A percentile compares a stretch with the other conserved stretches of the same genome.
These are phyloP conservation scores for Lycorma delicatula DNA, from an alignment of 1,140 invertebrate genomes.

Conservation along the genomic window DNA sequence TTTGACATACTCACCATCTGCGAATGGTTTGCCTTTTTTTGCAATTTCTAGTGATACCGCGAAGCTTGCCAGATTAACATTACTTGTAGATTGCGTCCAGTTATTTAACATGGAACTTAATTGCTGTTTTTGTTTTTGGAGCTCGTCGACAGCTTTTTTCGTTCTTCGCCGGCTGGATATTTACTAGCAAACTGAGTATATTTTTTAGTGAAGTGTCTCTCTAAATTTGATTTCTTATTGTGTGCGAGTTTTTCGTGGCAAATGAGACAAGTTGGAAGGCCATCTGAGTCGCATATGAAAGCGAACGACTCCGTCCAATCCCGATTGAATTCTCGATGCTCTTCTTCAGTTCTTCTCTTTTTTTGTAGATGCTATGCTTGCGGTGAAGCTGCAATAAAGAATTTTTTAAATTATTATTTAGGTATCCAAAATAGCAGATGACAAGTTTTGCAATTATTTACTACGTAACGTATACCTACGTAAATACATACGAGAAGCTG, in stretches of 20 bases:
- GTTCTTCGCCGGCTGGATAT: slow-evolving; percentile 27
- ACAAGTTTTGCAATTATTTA: slow-evolving; percentile 3
- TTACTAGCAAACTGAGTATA: slow-evolving; percentile 14
- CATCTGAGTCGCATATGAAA: slow-evolving; percentile 19
- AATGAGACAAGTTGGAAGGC: slow-evolving; percentile 18
- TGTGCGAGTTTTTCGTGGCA: slow-evolving; percentile 14
- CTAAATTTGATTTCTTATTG: slow-evolving; percentile 20
- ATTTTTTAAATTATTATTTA: slow-evolving; percentile 3
- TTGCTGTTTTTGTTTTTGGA: slow-evolving; percentile 27
- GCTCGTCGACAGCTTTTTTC: slow-evolving; percentile 32
- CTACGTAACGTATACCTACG: background rate
- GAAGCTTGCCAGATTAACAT: slow-evolving; percentile 32
- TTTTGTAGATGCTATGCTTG: slow-evolving; percentile 15
- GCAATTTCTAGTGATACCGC: slow-evolving; percentile 27
- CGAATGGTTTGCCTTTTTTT: slow-evolving; percentile 33
- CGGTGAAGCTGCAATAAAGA: slow-evolving; percentile 1
- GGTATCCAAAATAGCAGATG: background rate
- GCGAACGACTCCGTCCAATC: slow-evolving; percentile 26
- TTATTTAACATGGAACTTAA: slow-evolving; percentile 28
- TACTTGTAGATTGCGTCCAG: slow-evolving; percentile 32
- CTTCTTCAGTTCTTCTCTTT: slow-evolving; percentile 26
- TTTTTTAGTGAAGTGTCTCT: slow-evolving; percentile 17
- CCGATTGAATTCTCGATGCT: slow-evolving; percentile 27
- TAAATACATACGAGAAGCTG: slow-evolving; percentile 1
- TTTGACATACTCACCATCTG: slow-evolving; percentile 34